Evolutionary conservation across 2,113 vertebrate species (phyloP), one percentile per base, ranked within the genome.

Genomic region (Solea solea): DNA sequence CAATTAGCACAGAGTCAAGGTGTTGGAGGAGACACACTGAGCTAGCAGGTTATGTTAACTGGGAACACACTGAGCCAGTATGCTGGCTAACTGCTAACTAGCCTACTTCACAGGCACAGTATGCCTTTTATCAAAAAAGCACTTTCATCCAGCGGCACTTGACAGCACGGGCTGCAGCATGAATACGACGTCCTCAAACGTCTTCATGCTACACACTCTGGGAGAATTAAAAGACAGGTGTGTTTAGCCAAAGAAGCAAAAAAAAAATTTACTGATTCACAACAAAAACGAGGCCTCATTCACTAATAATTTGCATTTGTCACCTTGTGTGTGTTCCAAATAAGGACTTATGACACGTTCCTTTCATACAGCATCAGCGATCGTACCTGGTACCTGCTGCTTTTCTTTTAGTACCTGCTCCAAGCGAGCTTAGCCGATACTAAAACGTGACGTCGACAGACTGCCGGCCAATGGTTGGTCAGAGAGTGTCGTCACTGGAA

Each of bases 1-100:
- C 85, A 89, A 89, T 87, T 90, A 90, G 78, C 82, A 61, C 75
- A 72, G 76, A 80, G 82, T 86, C 80, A 88, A 78, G 55, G 84
- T 85, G 87, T 81, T 85, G 80, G 21, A 81, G 82, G 68, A 83
- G 76, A 72, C 85, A 76, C 51, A 86, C 69, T 76, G 81, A 76
- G 75, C 66, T 67, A 78, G 76, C 71, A 84, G 80, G 73, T 85
- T 85, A 87, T 39, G 77, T 80, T 81, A 85, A 82, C 89, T 82
- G 82, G 77, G 73, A 85, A 76, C 82, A 82, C 78, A 88, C 76
- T 81, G 60, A 81, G 80, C 66, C 55, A 66, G 69, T 62, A 67
- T 76, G 69, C 72, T 61, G 77, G 83, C 79, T 90, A 89, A 90
- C 87, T 74, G 80, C 80, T 80, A 78, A 88, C 85, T 85, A 84